These are phyloP conservation scores for Eudasyphora cyanicolor DNA, from an alignment of 2,888 invertebrate genomes.

Conservation along the genomic window DNA sequence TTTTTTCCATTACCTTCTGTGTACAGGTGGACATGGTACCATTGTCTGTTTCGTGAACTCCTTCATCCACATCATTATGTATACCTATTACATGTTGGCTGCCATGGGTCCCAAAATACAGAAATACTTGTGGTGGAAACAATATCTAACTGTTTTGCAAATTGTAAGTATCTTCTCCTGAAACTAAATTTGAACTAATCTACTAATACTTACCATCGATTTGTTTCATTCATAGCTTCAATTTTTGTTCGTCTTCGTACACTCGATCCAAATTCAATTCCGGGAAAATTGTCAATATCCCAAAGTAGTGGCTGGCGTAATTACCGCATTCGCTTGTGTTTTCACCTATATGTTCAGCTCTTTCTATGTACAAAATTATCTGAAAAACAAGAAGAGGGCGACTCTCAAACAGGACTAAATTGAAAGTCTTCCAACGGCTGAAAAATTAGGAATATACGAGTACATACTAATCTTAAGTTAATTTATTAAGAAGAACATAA, in stretches of 20 bases:
- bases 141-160: conserved; percentile 92
- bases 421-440: not conserved
- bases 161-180: conserved; percentile 83
- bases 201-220: no score
- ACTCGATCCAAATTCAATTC: conserved; percentile 85
- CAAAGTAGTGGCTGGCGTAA: conserved; percentile 84
- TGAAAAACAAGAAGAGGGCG: conserved; percentile 74
- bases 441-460: no score
- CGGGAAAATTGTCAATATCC: conserved; percentile 86
- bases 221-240: conserved; percentile 83
- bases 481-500: no score
- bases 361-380: conserved; percentile 87
- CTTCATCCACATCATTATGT: conserved; percentile 95
- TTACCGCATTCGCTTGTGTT: conserved; percentile 84
- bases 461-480: no score
- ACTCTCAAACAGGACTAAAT: conserved; percentile 38
- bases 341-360: conserved; percentile 90
- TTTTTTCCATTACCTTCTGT: no score
- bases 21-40: conserved; percentile 92
- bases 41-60: conserved; percentile 93
- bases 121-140: conserved; percentile 97
- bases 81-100: conserved; percentile 92
- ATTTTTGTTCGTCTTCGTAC: conserved; percentile 88
- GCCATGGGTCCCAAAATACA: conserved; percentile 93
- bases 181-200: no score